Conservation (phyloP, 2,113 vertebrate species). For the Poeciliopsis prolifica region DNA sequence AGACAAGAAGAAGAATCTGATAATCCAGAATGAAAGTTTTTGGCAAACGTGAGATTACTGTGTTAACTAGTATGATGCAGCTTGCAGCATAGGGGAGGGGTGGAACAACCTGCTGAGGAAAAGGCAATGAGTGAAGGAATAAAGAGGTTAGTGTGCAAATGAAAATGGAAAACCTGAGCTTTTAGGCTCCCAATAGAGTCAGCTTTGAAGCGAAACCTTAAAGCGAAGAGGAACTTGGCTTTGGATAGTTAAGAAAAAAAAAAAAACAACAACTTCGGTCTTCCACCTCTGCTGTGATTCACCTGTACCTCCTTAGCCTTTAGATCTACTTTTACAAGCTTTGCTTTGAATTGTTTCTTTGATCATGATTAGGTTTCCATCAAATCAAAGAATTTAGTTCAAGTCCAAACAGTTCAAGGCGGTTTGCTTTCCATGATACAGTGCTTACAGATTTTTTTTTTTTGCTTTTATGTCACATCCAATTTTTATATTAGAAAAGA, state of each 20-base stretch:
- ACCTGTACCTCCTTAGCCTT: neutral
- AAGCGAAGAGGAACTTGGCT: neutral
- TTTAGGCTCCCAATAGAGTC: neutral
- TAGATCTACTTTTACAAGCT: neutral
- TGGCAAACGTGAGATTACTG: constrained; percentile 10
- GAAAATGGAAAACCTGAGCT: constrained; percentile 7
- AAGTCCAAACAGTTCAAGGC: no score
- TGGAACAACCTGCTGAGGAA: constrained; percentile 53
- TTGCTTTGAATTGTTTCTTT: no score
- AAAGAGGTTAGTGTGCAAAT: constrained; percentile 59
- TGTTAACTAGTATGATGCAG: neutral
- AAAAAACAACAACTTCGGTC: neutral
- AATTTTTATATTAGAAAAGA: no score
- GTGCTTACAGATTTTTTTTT: no score
- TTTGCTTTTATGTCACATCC: no score
- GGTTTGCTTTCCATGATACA: no score
- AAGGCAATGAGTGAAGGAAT: constrained; percentile 21
- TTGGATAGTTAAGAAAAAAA: neutral
- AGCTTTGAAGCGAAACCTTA: neutral
- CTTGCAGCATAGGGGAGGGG: neutral
- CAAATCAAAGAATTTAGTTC: no score
- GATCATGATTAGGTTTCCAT: no score
- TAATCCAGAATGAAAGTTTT: constrained; percentile 46
- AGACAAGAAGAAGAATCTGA: constrained; percentile 66
- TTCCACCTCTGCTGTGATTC: constrained; percentile 6